These are phyloP conservation scores for Neopipo cinnamomea DNA, from an alignment of 2,113 vertebrate genomes.

Conservation along the genomic window DNA sequence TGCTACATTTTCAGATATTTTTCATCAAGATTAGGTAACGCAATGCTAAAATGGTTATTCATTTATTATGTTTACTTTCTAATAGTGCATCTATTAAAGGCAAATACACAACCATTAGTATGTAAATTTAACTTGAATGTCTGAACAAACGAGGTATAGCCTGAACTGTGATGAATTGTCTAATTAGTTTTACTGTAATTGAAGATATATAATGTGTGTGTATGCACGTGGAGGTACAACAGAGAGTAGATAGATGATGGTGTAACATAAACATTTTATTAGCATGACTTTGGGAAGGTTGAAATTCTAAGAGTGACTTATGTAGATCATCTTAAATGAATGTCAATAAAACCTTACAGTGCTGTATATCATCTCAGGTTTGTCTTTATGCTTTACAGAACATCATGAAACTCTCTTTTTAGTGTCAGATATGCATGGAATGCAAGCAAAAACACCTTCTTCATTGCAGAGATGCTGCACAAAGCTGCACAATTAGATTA, in stretches of 20 bases:
- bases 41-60: constrained; percentile 54
- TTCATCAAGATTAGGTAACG: constrained; percentile 56
- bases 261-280: not conserved
- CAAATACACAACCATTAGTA: constrained; percentile 59
- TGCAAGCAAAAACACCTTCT: not conserved
- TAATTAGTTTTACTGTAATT: constrained; percentile 60
- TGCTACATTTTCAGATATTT: constrained; percentile 58
- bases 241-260: not conserved
- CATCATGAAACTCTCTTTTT: not conserved
- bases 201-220: not conserved
- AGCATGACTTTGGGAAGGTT: constrained; percentile 11
- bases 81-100: constrained; percentile 56
- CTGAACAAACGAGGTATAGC: constrained; percentile 56
- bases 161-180: constrained; percentile 53
- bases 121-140: constrained; percentile 67
- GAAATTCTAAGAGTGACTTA: not conserved
- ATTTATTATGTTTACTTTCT: constrained; percentile 69
- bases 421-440: not conserved
- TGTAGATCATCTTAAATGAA: not conserved
- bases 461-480: not conserved
- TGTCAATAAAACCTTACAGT: not conserved
- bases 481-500: not conserved
- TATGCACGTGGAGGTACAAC: not conserved
- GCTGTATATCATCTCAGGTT: not conserved
- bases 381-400: not conserved